A percentile compares a stretch with the other conserved stretches of the same genome.
Evolutionary conservation across 1,140 invertebrate species (phyloP).

Genomic region (Lamellibrachia luymesi): DNA sequence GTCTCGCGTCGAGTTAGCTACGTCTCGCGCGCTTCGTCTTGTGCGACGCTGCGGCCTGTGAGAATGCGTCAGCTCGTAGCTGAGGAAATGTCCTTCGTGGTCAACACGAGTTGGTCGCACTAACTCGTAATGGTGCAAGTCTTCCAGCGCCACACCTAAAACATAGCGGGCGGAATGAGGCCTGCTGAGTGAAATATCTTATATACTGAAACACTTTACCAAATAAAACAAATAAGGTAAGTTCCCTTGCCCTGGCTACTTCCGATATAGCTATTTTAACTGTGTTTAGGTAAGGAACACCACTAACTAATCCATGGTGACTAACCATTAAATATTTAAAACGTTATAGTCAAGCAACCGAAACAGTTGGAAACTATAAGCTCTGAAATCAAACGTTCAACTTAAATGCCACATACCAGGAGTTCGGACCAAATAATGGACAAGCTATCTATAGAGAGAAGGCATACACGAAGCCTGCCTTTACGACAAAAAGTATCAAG

Average conservation of each 20-base stretch:
- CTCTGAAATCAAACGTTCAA: too few relatives aligned
- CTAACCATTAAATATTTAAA: not conserved
- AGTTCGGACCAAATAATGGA: not conserved
- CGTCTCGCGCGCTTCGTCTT: constrained; percentile 13
- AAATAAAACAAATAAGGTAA: not conserved
- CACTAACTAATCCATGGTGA: not conserved
- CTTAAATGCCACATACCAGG: not conserved
- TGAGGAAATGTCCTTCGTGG: constrained; percentile 39
- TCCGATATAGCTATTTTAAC: not conserved
- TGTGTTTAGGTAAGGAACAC: not conserved
- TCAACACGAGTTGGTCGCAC: constrained; percentile 41
- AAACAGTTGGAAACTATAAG: too few relatives aligned
- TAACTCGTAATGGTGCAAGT: constrained; percentile 35
- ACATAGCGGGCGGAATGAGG: not conserved
- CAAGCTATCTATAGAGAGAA: not conserved
- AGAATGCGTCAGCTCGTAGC: constrained; percentile 33
- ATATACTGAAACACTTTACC: not conserved
- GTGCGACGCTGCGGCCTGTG: constrained; percentile 13
- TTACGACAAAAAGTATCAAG: not conserved
- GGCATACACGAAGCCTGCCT: not conserved
- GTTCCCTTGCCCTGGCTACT: not conserved
- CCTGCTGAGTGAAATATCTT: not conserved
- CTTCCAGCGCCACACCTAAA: not conserved
- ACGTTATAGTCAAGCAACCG: not conserved
- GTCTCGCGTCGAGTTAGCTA: not conserved